Conservation (phyloP, 2,113 vertebrate genomes). For the Sula dactylatra region DNA sequence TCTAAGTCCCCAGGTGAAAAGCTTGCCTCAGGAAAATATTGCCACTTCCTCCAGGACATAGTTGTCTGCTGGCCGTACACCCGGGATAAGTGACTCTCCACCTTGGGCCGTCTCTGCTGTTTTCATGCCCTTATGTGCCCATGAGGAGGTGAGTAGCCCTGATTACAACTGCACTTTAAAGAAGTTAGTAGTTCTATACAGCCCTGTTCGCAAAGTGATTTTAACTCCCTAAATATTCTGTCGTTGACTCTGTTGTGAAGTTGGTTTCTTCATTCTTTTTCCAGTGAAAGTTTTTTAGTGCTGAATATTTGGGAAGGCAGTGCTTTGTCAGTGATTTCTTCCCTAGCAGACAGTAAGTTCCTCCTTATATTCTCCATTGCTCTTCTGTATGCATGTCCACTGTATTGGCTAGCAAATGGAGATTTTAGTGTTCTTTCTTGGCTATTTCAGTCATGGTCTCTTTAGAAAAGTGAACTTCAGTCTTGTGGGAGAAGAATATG, state of each 20-base stretch:
- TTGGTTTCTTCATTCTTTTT: neutral
- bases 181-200: neutral
- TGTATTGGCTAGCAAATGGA: neutral
- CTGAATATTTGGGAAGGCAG: neutral
- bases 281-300: neutral
- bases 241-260: neutral
- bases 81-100: neutral
- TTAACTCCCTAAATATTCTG: neutral
- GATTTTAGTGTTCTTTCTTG: neutral
- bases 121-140: neutral
- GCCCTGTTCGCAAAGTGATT: neutral
- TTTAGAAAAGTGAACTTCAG: neutral
- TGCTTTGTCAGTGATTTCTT: neutral
- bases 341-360: neutral
- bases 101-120: neutral
- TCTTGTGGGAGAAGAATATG: neutral
- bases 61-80: neutral
- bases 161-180: neutral
- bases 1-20: neutral
- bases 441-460: neutral
- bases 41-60: neutral
- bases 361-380: neutral
- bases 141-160: neutral
- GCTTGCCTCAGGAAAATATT: neutral
- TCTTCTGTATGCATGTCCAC: neutral